These are phyloP conservation scores for Ochropacha duplaris DNA, from an alignment of 2,888 invertebrate species.

Conservation along the genomic window DNA sequence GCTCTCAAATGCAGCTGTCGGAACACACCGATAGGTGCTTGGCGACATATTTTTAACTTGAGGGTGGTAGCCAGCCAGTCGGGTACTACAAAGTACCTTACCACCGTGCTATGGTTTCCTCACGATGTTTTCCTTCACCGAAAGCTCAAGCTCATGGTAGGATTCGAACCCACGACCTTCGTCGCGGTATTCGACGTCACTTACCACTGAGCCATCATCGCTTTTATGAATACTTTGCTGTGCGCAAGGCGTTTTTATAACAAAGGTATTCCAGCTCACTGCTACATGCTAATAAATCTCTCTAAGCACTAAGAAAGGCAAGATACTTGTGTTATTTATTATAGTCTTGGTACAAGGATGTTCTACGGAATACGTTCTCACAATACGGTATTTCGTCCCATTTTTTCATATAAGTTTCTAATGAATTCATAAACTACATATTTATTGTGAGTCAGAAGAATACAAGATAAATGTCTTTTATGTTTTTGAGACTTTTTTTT, in stretches of 20 bases:
- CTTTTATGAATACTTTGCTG: no score
- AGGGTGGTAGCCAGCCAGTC: no score
- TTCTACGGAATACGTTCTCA: neutral
- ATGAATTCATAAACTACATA: neutral
- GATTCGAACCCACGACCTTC: no score
- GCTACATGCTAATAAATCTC: neutral
- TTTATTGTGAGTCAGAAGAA: neutral
- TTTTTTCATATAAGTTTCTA: neutral
- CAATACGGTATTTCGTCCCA: neutral
- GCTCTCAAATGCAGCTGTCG: no score
- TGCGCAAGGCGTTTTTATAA: neutral
- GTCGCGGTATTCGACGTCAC: no score
- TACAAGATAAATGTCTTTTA: neutral
- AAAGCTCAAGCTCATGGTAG: no score
- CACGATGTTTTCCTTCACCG: no score
- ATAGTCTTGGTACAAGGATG: neutral
- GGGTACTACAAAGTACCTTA: no score
- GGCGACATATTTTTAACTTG: no score
- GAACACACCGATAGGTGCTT: no score
- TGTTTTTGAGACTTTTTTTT: neutral
- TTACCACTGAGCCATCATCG: no score
- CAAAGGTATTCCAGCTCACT: neutral
- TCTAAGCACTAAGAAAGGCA: neutral
- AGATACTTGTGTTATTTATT: neutral
- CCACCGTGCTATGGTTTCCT: no score